phyloP scores from a whole-genome alignment of 2,888 invertebrate genomes.

The Ceraclea dissimilis region DNA sequence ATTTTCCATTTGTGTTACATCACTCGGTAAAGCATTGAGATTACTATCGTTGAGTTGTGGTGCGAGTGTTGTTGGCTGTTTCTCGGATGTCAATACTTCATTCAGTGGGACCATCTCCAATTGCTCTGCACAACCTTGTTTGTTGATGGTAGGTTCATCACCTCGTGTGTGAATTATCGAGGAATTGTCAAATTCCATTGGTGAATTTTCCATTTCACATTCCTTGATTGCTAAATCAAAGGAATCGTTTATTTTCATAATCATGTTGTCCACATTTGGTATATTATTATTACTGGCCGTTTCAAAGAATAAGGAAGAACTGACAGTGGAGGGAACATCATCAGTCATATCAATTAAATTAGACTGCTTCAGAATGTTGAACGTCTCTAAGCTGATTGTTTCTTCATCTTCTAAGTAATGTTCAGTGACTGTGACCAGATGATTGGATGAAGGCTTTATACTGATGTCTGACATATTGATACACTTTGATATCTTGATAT shows the following conservation, averaged over 20 bases:
- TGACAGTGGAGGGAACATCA: not conserved
- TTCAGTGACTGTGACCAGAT: not conserved
- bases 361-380: not conserved
- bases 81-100: too few species aligned
- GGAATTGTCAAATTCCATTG: not conserved
- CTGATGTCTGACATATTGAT: slow-evolving; percentile 7
- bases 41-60: too few species aligned
- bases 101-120: too few species aligned
- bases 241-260: not conserved
- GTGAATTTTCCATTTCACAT: not conserved
- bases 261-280: not conserved
- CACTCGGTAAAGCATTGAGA: too few species aligned
- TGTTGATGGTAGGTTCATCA: too few species aligned
- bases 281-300: not conserved
- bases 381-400: not conserved
- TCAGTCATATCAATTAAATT: not conserved
- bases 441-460: not conserved
- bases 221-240: not conserved
- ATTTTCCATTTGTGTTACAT: too few species aligned
- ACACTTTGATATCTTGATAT: slow-evolving; percentile 25
- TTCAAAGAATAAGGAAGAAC: not conserved
- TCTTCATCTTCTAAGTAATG: not conserved
- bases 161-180: too few species aligned
- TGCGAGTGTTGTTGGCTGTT: too few species aligned
- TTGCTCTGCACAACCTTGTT: too few species aligned